A percentile compares a stretch with the other conserved stretches of the same genome.
These are phyloP conservation scores for Linnaemya tessellans DNA, from an alignment of 2,888 invertebrate species.

Conservation along the genomic window DNA sequence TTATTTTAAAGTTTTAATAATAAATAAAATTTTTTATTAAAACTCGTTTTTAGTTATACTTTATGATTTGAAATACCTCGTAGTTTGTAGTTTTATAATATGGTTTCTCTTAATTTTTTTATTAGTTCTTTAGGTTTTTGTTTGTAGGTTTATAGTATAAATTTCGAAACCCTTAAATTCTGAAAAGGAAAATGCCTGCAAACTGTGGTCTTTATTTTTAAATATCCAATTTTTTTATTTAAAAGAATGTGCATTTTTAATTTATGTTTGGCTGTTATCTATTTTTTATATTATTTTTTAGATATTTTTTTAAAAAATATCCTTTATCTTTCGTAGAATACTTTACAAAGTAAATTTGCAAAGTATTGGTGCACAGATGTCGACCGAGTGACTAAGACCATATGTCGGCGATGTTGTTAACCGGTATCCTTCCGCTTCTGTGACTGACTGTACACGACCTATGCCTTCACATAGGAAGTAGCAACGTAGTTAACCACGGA, in stretches of 20 bases:
- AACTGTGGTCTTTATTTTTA: conserved; percentile 82
- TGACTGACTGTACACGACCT: too few species aligned
- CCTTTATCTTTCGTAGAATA: conserved; percentile 71
- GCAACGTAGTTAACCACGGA: too few species aligned
- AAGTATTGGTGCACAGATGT: too few species aligned
- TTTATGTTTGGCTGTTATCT: conserved; percentile 78
- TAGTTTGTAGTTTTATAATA: conserved; percentile 68
- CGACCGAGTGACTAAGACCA: too few species aligned
- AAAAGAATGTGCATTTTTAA: conserved; percentile 74
- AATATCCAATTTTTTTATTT: conserved; percentile 68
- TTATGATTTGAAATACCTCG: conserved; percentile 71
- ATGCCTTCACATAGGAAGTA: too few species aligned
- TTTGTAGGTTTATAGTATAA: conserved; percentile 59
- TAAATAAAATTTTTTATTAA: conserved; percentile 45
- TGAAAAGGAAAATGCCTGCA: conserved; percentile 73
- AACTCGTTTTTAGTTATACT: conserved; percentile 30
- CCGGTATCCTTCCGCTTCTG: too few species aligned
- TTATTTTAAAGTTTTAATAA: too few species aligned
- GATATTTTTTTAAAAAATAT: conserved; percentile 49
- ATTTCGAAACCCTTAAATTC: conserved; percentile 61
- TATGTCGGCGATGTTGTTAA: too few species aligned
- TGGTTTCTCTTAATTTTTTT: conserved; percentile 70
- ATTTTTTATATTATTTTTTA: conserved; percentile 73
- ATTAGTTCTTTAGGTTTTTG: conserved; percentile 71
- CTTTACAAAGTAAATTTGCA: conserved; percentile 72